These are phyloP conservation scores for Neoarius graeffei DNA, from an alignment of 2,113 vertebrate genomes.

Conservation along the genomic window DNA sequence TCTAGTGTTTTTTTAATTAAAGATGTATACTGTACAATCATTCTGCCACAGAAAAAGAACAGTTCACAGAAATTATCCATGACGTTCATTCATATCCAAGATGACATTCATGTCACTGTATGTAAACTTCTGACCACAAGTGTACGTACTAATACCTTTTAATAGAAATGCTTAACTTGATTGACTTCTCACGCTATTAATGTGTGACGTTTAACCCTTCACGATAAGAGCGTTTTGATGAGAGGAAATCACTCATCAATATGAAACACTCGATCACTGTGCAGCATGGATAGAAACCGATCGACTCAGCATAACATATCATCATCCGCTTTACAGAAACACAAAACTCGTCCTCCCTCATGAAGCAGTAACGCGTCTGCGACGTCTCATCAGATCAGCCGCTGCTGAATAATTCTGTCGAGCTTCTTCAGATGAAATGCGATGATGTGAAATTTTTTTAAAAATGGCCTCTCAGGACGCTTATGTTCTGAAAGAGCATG, in stretches of 20 bases:
- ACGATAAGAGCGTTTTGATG: neutral
- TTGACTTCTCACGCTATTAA: neutral
- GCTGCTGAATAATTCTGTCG: constrained; percentile 15
- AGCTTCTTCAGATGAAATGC: neutral
- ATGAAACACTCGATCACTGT: neutral
- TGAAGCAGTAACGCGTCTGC: neutral
- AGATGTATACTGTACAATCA: too few relatives aligned
- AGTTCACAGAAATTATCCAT: too few relatives aligned
- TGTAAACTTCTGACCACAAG: neutral
- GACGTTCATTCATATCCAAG: too few relatives aligned
- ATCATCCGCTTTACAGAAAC: neutral
- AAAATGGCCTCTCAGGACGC: neutral
- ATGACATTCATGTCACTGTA: too few relatives aligned
- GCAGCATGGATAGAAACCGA: neutral
- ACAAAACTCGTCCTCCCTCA: neutral
- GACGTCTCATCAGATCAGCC: neutral
- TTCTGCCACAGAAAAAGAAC: too few relatives aligned
- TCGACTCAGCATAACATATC: neutral
- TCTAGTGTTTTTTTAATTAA: too few relatives aligned
- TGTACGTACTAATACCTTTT: neutral
- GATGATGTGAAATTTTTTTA: neutral
- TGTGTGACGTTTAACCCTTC: neutral
- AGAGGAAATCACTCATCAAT: neutral
- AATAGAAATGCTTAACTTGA: neutral
- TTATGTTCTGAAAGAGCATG: neutral